Evolutionary conservation across 2,888 invertebrate species (phyloP).

Genomic region (Eretmocerus hayati): DNA sequence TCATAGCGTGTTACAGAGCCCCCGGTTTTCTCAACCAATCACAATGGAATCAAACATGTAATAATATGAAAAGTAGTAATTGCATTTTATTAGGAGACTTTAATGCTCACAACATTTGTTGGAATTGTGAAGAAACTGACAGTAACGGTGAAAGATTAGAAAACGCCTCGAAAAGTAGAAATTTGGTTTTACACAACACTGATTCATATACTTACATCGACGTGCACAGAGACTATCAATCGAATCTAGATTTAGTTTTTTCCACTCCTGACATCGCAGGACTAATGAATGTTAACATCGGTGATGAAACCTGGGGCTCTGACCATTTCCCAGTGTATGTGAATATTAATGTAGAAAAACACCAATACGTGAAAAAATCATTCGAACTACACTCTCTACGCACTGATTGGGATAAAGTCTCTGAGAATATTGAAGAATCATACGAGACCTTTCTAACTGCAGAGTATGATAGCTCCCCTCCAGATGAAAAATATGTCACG

Average conservation of each 20-base stretch:
- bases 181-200: not conserved
- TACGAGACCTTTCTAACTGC: not conserved
- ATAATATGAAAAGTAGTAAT: no score
- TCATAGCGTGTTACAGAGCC: not conserved
- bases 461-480: not conserved
- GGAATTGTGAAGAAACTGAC: constrained; percentile 5
- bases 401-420: not conserved
- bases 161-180: not conserved
- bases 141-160: not conserved
- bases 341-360: not conserved
- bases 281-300: not conserved
- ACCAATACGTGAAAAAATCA: not conserved
- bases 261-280: not conserved
- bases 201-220: not conserved
- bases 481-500: not conserved
- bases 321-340: constrained; percentile 2
- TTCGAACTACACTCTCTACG: not conserved
- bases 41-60: not conserved
- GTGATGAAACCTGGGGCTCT: constrained; percentile 3
- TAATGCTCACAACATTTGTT: constrained; percentile 1
- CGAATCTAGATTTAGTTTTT: constrained; percentile 1
- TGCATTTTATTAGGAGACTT: not conserved
- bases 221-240: not conserved
- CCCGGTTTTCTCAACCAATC: not conserved
- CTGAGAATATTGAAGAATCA: not conserved